Conservation (phyloP, 2,113 vertebrate species). For the Paraplagusia blochii region DNA sequence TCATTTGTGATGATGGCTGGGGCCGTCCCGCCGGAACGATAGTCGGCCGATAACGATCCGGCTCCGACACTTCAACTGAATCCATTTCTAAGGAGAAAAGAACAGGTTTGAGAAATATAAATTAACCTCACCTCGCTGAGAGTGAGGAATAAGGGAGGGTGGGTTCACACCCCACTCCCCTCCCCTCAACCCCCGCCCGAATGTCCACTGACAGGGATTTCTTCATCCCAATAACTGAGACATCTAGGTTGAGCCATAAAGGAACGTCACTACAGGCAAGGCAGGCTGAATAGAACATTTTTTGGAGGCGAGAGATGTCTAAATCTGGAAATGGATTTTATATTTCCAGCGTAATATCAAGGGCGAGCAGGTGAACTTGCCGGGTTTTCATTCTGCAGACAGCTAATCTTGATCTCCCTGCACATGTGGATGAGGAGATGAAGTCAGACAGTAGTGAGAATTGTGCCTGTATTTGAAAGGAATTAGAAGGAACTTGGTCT, state of each 20-base stretch:
- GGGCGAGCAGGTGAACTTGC: constrained; percentile 71
- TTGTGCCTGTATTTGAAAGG: constrained; percentile 34
- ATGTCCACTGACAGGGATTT: constrained; percentile 74
- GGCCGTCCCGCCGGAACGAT: constrained; percentile 72
- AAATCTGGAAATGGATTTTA: constrained; percentile 74
- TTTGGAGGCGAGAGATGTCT: constrained; percentile 68
- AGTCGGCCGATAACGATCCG: constrained; percentile 68
- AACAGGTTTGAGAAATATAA: constrained; percentile 75
- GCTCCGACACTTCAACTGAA: constrained; percentile 71
- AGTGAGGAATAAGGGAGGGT: constrained; percentile 54
- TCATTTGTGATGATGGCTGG: constrained; percentile 74
- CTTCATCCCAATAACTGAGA: constrained; percentile 73
- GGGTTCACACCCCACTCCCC: too few species aligned
- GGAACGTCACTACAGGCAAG: constrained; percentile 54
- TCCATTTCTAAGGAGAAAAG: constrained; percentile 74
- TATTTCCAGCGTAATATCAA: constrained; percentile 73
- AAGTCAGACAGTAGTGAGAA: constrained; percentile 56
- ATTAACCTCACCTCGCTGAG: constrained; percentile 70
- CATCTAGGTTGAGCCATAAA: constrained; percentile 73
- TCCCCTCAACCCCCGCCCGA: constrained; percentile 27
- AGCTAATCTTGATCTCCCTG: constrained; percentile 70
- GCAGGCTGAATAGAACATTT: constrained; percentile 62
- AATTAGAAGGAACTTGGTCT: constrained; percentile 48
- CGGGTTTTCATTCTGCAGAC: constrained; percentile 70
- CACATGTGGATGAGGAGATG: constrained; percentile 60